Percentiles rank a stretch among this genome's conserved stretches.
Evolutionary conservation across 2,888 invertebrate genomes (phyloP).

Genomic region (Sminthurinus aureus): DNA sequence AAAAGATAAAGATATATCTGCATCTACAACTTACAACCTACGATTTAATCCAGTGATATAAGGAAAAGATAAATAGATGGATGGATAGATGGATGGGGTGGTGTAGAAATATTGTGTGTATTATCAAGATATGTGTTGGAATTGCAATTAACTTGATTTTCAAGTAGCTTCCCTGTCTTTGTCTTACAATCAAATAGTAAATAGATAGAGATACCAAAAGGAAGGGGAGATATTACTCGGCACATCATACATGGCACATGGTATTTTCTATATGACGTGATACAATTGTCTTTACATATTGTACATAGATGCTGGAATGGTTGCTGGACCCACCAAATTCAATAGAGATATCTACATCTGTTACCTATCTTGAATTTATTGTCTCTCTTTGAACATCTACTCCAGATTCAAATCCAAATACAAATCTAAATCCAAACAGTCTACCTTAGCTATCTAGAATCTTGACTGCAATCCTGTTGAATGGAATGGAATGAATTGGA

Average conservation of each 20-base stretch:
- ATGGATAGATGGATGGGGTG: neutral
- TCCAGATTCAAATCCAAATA: neutral
- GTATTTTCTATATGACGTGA: neutral
- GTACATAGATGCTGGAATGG: neutral
- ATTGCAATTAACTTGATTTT: conserved; percentile 1
- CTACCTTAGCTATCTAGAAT: neutral
- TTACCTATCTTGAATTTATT: conserved; percentile 45
- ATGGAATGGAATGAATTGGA: no score
- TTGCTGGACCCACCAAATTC: neutral
- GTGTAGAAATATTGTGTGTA: neutral
- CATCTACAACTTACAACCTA: neutral
- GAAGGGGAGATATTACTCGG: no score
- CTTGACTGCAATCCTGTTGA: conserved; percentile 19
- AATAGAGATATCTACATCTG: conserved; percentile 40
- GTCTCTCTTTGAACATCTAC: neutral
- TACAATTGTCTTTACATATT: neutral
- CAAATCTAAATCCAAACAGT: neutral
- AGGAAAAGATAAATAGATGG: neutral
- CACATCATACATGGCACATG: no score
- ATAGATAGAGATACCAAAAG: no score
- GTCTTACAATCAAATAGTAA: neutral
- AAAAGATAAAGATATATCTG: neutral
- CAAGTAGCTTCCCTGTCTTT: neutral
- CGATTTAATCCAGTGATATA: no score
- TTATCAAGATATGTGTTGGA: neutral